Base-by-base conservation (phyloP, 2,797 vertebrate species). In the Moxostoma hubbsi region DNA sequence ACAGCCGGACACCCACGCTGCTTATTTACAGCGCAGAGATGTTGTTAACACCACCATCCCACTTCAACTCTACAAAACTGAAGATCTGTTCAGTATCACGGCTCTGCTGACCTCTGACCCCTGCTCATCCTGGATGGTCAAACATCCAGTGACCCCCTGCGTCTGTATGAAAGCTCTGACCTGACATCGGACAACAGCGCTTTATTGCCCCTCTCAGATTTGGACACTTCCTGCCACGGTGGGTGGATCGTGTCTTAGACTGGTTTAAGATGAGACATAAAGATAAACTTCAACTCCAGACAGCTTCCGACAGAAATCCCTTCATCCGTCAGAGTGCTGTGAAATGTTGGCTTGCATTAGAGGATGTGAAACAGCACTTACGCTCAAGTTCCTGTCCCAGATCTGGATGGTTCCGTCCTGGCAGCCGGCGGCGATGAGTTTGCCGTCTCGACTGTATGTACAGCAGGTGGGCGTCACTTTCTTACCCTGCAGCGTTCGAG, bases 351-450 rank as follows among this genome's bases (percentile, higher is more conserved):
- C 18, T 36, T 24, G 24, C 24, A 24, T 24, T 24, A 24, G 2
- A 24, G 24, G 24, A 24, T 24, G 24, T 24, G 24, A 24, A 24
- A 24, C 24, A 24, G 24, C 13, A 96, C 97, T 97, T 92, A 98
- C 97, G 54, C 90, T 98, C 85, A 99, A 86, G 90, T 97, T 99
- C 82, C 97, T 93, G 83, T 99, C 98, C 97, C 97, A 99, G 89
- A 98, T 97, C 91, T 99, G 98, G 85, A 99, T 98, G 87, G 95
- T 96, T 62, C 97, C 97, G 61, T 99, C 96, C 87, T 98, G 96
- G 87, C 97, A 98, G 82, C 95, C 98, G 0, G 97, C 96, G 45
- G 97, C 97, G 15, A 98, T 92, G 9, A 99, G 94, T 87, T 94
- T 98, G 54, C 97, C 98, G 54, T 98, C 97, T 24, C 97, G 96